Evolutionary conservation across 2,113 vertebrate genomes (phyloP).

Genomic region (Nansenia antarctica): DNA sequence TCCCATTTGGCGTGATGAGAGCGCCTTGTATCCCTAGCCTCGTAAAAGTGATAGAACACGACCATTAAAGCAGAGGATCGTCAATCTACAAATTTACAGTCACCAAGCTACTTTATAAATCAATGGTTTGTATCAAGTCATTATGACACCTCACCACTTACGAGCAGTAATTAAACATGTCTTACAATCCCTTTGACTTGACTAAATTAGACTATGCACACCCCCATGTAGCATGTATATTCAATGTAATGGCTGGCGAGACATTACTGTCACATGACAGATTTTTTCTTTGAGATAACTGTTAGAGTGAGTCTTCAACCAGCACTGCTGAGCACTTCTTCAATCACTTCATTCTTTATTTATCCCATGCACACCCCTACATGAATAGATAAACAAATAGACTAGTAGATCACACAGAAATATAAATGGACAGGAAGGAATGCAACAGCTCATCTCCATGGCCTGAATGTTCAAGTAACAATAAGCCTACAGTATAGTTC

Average conservation of each 20-base stretch:
- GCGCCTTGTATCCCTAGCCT: background rate
- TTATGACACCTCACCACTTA: conserved; percentile 19
- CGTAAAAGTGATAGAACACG: conserved; percentile 30
- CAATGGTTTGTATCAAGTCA: conserved; percentile 25
- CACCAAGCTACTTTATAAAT: conserved; percentile 16
- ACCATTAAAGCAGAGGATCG: conserved; percentile 21
- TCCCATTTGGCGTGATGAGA: conserved; percentile 30
- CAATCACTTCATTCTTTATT: conserved; percentile 23
- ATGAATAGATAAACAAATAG: conserved; percentile 41
- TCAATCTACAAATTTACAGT: conserved; percentile 20
- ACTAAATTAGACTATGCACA: conserved; percentile 13
- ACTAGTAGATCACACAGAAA: conserved; percentile 37
- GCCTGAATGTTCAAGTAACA: background rate
- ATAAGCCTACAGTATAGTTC: background rate
- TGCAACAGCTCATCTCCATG: conserved; percentile 4
- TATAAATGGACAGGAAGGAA: conserved; percentile 20
- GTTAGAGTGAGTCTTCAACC: conserved; percentile 29
- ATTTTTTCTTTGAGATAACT: conserved; percentile 27
- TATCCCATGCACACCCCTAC: conserved; percentile 2
- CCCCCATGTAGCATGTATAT: conserved; percentile 24
- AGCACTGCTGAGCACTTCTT: conserved; percentile 3
- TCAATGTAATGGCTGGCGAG: conserved; percentile 22
- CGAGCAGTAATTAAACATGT: conserved; percentile 29
- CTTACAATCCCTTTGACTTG: conserved; percentile 13
- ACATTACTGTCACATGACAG: conserved; percentile 23